phyloP scores from a whole-genome alignment of 2,797 vertebrate species.

The Morelia viridis region DNA sequence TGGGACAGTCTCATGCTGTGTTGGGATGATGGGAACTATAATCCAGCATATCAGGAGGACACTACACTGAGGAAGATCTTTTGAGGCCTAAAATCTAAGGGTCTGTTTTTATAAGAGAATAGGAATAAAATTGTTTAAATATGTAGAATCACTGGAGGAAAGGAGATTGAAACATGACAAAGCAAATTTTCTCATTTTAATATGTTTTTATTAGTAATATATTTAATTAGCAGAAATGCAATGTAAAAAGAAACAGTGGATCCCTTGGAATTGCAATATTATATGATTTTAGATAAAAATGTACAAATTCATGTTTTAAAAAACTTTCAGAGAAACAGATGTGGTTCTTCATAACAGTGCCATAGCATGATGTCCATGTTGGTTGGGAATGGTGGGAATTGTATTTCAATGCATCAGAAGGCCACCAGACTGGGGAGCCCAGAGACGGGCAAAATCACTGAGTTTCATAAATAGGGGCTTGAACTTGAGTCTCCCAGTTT shows the following conservation, averaged over 20 bases:
- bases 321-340: neutral
- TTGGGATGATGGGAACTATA: neutral
- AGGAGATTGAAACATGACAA: neutral
- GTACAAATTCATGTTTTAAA: neutral
- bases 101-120: neutral
- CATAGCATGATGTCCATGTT: neutral
- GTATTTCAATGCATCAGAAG: neutral
- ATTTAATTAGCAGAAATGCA: neutral
- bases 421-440: neutral
- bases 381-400: neutral
- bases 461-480: neutral
- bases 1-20: neutral
- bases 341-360: neutral
- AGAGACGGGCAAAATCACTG: neutral
- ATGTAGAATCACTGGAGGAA: neutral
- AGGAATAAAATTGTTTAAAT: neutral
- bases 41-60: neutral
- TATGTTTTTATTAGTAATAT: neutral
- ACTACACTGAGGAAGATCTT: neutral
- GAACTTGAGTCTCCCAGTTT: neutral
- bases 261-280: neutral
- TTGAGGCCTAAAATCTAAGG: neutral
- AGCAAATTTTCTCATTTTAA: neutral
- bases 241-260: neutral
- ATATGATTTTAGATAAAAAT: neutral